These are phyloP conservation scores for Agriopis aurantiaria DNA, from an alignment of 2,888 invertebrate species.

Conservation along the genomic window DNA sequence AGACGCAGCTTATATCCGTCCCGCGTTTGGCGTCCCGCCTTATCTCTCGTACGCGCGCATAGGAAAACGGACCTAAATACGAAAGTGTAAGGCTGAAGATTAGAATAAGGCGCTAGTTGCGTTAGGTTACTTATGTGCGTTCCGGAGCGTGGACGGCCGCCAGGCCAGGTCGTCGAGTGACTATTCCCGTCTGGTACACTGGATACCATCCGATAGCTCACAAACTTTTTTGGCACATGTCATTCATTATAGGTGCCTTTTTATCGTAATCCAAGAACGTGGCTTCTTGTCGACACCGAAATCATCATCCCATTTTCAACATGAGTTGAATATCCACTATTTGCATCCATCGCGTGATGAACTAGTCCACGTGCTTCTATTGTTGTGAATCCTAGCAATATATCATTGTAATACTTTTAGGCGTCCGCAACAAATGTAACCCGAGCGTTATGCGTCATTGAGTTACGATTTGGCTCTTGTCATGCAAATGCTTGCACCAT, in stretches of 20 bases:
- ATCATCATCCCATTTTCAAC: conserved; percentile 24
- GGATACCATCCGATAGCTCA: conserved; percentile 72
- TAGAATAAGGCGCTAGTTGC: conserved; percentile 56
- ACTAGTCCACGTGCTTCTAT: conserved; percentile 49
- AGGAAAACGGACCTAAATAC: conserved; percentile 65
- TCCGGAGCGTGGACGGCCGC: conserved; percentile 75
- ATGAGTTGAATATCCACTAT: conserved; percentile 26
- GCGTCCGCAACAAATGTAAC: conserved; percentile 59
- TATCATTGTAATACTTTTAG: conserved; percentile 52
- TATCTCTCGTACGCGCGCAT: conserved; percentile 55
- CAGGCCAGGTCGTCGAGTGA: conserved; percentile 83
- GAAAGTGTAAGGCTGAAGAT: conserved; percentile 68
- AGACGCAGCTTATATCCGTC: conserved; percentile 81
- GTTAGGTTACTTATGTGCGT: conserved; percentile 64
- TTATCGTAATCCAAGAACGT: conserved; percentile 50
- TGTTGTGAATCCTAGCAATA: conserved; percentile 49
- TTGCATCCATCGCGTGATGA: conserved; percentile 41
- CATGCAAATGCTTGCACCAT: conserved; percentile 50
- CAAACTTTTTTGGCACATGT: conserved; percentile 67
- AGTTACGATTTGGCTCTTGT: conserved; percentile 59
- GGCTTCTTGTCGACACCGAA: conserved; percentile 36
- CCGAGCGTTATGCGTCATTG: conserved; percentile 60
- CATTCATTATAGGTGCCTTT: conserved; percentile 73
- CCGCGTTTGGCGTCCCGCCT: conserved; percentile 54
- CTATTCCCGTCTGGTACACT: conserved; percentile 84